These are phyloP conservation scores for Cephus nigrinus DNA, from an alignment of 2,888 invertebrate genomes.

Conservation along the genomic window DNA sequence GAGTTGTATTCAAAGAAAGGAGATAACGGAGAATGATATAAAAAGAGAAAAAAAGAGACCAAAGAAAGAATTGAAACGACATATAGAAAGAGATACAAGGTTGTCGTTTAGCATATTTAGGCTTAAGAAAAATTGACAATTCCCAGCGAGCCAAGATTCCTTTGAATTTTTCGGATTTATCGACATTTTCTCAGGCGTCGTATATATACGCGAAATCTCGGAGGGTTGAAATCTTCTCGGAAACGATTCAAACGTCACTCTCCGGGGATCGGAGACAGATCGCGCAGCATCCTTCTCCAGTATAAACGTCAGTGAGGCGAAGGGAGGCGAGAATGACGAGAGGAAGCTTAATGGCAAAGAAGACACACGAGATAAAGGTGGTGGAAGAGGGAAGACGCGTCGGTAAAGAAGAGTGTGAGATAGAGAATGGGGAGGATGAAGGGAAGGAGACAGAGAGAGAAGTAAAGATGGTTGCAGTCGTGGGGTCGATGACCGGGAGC, in stretches of 20 bases:
- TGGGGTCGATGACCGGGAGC: conserved; percentile 33
- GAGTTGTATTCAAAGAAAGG: conserved; percentile 2
- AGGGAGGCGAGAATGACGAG: background rate
- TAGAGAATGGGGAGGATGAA: background rate
- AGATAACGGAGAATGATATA: conserved; percentile 22
- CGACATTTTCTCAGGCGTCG: background rate
- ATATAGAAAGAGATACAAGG: conserved; percentile 14
- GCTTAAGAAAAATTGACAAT: background rate
- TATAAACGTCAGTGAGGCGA: background rate
- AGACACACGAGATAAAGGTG: background rate
- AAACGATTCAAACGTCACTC: conserved; percentile 4
- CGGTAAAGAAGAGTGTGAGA: background rate
- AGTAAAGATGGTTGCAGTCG: conserved; percentile 23
- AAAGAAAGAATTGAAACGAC: background rate
- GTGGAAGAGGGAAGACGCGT: background rate
- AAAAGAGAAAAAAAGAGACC: conserved; percentile 20
- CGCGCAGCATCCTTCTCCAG: background rate
- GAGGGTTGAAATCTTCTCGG: background rate
- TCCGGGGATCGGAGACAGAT: background rate
- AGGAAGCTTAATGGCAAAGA: background rate
- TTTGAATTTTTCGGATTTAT: background rate
- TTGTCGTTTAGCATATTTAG: background rate
- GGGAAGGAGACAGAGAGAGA: background rate
- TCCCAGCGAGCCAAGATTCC: background rate
- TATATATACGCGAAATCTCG: background rate